Evolutionary conservation across 1,140 invertebrate species (phyloP).

Genomic region (Schmidtea mediterranea): DNA sequence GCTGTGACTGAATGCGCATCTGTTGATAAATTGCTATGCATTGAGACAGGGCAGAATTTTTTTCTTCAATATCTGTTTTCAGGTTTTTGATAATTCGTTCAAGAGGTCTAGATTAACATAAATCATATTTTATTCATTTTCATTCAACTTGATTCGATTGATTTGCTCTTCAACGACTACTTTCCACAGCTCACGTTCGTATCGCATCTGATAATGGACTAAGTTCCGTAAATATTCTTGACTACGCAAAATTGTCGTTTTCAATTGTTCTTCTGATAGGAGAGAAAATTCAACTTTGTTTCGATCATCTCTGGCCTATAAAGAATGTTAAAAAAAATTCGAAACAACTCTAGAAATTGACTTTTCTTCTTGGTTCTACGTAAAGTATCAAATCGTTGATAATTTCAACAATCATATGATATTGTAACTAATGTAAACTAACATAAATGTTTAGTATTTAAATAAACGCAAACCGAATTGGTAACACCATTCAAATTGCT

Average conservation of each 20-base stretch:
- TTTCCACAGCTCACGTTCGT: too few relatives aligned
- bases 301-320: not conserved
- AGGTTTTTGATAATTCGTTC: too few relatives aligned
- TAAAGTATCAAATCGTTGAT: constrained; percentile 3
- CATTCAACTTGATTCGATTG: too few relatives aligned
- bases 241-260: not conserved
- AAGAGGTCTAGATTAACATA: too few relatives aligned
- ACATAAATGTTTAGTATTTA: too few relatives aligned
- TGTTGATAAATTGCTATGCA: too few relatives aligned
- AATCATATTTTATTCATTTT: too few relatives aligned
- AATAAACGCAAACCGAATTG: not conserved
- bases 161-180: too few relatives aligned
- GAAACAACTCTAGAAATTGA: not conserved
- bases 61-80: too few relatives aligned
- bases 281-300: not conserved
- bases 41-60: too few relatives aligned
- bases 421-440: not conserved
- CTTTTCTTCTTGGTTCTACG: not conserved
- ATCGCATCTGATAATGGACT: too few relatives aligned
- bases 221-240: constrained; percentile 1
- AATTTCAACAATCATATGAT: constrained; percentile 4
- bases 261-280: constrained; percentile 1
- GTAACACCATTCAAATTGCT: not conserved
- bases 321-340: not conserved
- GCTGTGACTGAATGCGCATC: too few relatives aligned